A percentile compares a stretch with the other conserved stretches of the same genome.
phyloP scores from a whole-genome alignment of 1,140 invertebrate genomes.

The Harpegnathos saltator region DNA sequence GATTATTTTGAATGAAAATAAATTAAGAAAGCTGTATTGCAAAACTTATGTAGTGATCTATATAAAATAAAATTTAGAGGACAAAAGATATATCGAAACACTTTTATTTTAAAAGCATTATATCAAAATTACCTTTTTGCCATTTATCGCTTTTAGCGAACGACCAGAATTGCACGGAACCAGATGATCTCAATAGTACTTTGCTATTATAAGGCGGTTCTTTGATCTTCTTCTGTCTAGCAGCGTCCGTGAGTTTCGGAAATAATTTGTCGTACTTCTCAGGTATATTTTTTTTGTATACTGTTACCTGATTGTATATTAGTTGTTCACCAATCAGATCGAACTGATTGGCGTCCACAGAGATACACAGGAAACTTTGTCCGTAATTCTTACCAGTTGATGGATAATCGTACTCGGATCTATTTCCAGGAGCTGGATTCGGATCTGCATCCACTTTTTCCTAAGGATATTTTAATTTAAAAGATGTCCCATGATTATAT shows the following conservation, averaged over 20 bases:
- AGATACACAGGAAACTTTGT: constrained; percentile 95
- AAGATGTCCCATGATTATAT: no score
- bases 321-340: constrained; percentile 91
- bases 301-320: constrained; percentile 91
- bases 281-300: constrained; percentile 89
- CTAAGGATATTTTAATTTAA: background rate
- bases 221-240: constrained; percentile 88
- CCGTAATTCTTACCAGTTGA: constrained; percentile 90
- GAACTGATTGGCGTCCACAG: constrained; percentile 88
- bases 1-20: no score
- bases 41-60: no score
- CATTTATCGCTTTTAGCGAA: constrained; percentile 93
- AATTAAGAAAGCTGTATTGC: no score
- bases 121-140: constrained; percentile 86
- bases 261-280: constrained; percentile 84
- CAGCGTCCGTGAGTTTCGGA: constrained; percentile 88
- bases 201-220: constrained; percentile 89
- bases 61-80: no score
- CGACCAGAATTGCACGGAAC: constrained; percentile 88
- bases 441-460: background rate
- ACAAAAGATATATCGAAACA: no score
- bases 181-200: constrained; percentile 87
- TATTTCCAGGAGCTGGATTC: constrained; percentile 61
- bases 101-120: no score
- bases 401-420: constrained; percentile 90